Conservation (phyloP, 2,888 invertebrate species). For the Yponomeuta cagnagella region DNA sequence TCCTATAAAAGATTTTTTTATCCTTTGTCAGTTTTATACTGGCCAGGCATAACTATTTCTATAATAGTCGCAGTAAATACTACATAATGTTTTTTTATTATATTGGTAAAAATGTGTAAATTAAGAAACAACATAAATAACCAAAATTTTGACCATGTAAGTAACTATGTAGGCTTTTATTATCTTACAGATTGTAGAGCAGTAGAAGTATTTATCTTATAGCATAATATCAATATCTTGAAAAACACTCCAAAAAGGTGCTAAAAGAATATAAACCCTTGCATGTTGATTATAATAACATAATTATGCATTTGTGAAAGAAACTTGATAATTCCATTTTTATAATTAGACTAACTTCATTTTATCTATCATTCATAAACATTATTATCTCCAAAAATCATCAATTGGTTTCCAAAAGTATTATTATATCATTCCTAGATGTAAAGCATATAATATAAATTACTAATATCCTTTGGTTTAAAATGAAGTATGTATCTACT, state of each 20-base stretch:
- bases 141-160: not conserved
- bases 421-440: slow-evolving; percentile 38
- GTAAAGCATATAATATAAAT: not conserved
- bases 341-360: not conserved
- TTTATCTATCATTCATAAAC: not conserved
- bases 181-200: not conserved
- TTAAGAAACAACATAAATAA: not conserved
- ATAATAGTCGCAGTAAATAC: too few species aligned
- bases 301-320: slow-evolving; percentile 4
- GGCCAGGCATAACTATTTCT: too few species aligned
- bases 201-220: not conserved
- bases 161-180: not conserved
- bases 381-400: slow-evolving; percentile 16
- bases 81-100: too few species aligned
- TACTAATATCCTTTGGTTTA: slow-evolving; percentile 25
- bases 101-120: not conserved
- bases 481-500: slow-evolving; percentile 36
- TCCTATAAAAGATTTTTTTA: too few species aligned
- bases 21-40: too few species aligned
- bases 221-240: slow-evolving; percentile 32
- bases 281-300: slow-evolving; percentile 24
- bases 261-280: slow-evolving; percentile 37
- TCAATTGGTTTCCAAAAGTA: slow-evolving; percentile 24
- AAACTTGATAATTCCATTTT: slow-evolving; percentile 9
- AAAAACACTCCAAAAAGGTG: slow-evolving; percentile 43